A percentile compares a stretch with the other conserved stretches of the same genome.
These are phyloP conservation scores for Pilophorus perplexus DNA, from an alignment of 2,888 invertebrate genomes.

Conservation along the genomic window DNA sequence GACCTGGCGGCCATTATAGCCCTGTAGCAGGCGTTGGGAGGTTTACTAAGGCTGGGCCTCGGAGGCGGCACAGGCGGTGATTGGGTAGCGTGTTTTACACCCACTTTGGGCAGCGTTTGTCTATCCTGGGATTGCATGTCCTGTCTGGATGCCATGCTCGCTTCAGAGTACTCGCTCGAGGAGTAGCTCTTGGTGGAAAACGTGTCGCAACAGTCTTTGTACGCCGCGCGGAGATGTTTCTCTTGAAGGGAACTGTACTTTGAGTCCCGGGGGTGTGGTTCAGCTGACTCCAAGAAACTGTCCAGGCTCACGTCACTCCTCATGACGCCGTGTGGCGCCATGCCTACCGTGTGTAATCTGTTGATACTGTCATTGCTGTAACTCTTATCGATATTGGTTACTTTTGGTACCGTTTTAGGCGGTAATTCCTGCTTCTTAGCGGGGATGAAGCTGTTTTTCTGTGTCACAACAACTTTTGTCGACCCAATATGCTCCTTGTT, in stretches of 20 bases:
- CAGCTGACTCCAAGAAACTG: slow-evolving; percentile 24
- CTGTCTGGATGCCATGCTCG: slow-evolving; percentile 11
- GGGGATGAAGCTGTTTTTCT: slow-evolving; percentile 30
- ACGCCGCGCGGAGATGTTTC: slow-evolving; percentile 34
- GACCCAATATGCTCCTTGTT: slow-evolving; percentile 37
- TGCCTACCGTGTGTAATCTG: slow-evolving; percentile 3
- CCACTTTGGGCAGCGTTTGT: slow-evolving; percentile 39
- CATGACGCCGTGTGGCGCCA: slow-evolving; percentile 17
- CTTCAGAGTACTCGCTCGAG: slow-evolving; percentile 37
- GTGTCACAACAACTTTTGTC: slow-evolving; percentile 19
- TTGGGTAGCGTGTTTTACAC: slow-evolving; percentile 10
- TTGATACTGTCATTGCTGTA: slow-evolving; percentile 44
- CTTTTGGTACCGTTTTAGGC: slow-evolving; percentile 21
- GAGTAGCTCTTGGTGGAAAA: slow-evolving; percentile 37
- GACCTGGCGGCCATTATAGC: slow-evolving; percentile 55
- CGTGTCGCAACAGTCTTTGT: slow-evolving; percentile 33
- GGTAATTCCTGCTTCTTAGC: slow-evolving; percentile 24
- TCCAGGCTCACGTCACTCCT: slow-evolving; percentile 30
- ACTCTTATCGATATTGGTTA: slow-evolving; percentile 39
- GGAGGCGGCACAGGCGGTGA: slow-evolving; percentile 51
- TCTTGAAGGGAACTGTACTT: slow-evolving; percentile 43
- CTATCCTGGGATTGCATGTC: background rate
- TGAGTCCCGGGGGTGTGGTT: slow-evolving; percentile 21
- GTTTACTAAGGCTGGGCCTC: slow-evolving; percentile 50
- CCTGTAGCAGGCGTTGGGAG: slow-evolving; percentile 51